Base-by-base conservation (phyloP, 2,888 invertebrate species). In the Argyra leucocephala region DNA sequence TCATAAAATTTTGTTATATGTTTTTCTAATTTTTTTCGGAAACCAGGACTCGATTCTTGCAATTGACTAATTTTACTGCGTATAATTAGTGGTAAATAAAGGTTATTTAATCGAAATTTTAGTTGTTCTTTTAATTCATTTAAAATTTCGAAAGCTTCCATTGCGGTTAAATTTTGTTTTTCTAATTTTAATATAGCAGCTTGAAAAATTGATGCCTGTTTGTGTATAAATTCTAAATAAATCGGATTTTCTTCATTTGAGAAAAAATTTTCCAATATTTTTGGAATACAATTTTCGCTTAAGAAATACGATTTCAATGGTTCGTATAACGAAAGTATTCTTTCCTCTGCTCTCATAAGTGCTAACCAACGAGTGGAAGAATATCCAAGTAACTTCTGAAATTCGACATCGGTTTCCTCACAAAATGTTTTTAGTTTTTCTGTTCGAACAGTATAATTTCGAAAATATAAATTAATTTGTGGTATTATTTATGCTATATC, bases 121-220 rank as follows among this genome's bases (percentile, higher is more conserved):
- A 59, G 10, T 15, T 59, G 59, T 22, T 59, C 15, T 59, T 59
- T 59, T 15, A 59, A 15, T 59, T 59, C 59, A 59, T 59, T 59
- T 59, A 59, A 59, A 62, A 37, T 48, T 62, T 62, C 65, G 62
- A 64, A 63, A 61, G 65, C 64, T 64, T 64, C 65, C 65, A 65
- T 64, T 65, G 64, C 62, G 62, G 65, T 67, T 67, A 65, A 65
- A 67, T 59, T 63, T 64, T 67, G 63, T 60, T 62, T 67, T 65
- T 65, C 65, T 64, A 67, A 63, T 67, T 64, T 67, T 65, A 65
- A 67, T 67, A 67, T 26, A 48, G 59, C 63, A 64, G 48, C 65
- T 64, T 67, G 62, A 64, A 67, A 65, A 65, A 67, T 67, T 37
- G 59, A 21, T 58, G 64, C 65, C 65, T 65, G 67, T 59, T 67